Evolutionary conservation across 2,113 vertebrate species (phyloP), one percentile per base, ranked within the genome.

Genomic region (Corythaixoides concolor): DNA sequence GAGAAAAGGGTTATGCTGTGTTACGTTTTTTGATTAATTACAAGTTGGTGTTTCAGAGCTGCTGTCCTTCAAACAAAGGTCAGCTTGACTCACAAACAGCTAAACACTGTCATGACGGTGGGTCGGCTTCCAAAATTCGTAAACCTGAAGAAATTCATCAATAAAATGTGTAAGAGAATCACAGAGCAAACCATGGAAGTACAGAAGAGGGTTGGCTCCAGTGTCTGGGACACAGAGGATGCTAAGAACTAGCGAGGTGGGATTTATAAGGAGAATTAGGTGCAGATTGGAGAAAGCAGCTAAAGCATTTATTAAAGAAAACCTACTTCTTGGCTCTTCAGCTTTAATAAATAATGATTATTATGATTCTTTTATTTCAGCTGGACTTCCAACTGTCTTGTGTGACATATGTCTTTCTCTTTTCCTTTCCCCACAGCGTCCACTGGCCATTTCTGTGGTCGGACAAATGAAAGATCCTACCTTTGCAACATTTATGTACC

Each of bases 401-500:
- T 63, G 63, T 78, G 82, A 81, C 11, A 2, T 11, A 3, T 6
- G 21, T 84, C 35, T 58, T 66, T 68, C 72, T 37, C 37, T 77
- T 53, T 70, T 62, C 90, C 59, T 95, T 77, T 88, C 75, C 62
- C 53, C 35, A 8, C 96, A 99, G 99, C 99, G 99, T 30, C 99
- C 99, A 0, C 85, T 98, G 96, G 99, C 99, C 52, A 41, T 95
- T 84, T 98, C 98, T 12, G 98, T 99, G 70, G 97, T 99, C 18
- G 98, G 98, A 74, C 98, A 98, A 90, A 99, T 99, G 99, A 99
- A 99, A 97, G 98, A 99, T 60, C 99, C 99, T 1, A 98, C 98
- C 75, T 99, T 99, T 88, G 98, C 99, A 7, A 98, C 98, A 6
- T 99, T 99, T 73, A 98, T 98, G 97, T 99, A 99, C 85, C 50